Percentiles rank a stretch among this genome's conserved stretches.
Conservation (phyloP, 2,113 vertebrate genomes). For the Eurypyga helias region DNA sequence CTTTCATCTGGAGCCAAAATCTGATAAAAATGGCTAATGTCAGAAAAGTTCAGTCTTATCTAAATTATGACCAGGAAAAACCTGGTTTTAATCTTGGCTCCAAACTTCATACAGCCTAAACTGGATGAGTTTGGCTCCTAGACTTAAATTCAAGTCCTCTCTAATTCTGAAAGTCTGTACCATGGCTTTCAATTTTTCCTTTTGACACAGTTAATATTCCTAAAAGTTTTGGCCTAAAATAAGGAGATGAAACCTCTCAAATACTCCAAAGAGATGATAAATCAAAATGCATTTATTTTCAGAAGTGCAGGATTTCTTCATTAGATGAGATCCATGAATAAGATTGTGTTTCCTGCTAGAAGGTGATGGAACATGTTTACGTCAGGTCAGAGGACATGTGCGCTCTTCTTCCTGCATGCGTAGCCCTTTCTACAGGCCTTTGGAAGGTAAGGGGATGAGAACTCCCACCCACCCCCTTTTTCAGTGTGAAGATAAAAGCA, state of each 20-base stretch:
- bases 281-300: neutral
- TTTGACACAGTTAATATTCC: neutral
- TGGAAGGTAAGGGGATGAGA: neutral
- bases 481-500: neutral
- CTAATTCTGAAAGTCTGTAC: neutral
- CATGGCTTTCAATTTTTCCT: neutral
- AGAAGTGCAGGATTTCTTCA: neutral
- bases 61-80: conserved; percentile 2
- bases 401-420: neutral
- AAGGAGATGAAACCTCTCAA: neutral
- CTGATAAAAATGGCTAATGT: conserved; percentile 20
- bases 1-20: conserved; percentile 52
- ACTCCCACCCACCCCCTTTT: neutral
- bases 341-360: neutral
- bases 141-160: neutral
- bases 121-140: neutral
- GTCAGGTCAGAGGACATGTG: neutral
- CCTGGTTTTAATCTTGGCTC: neutral
- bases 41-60: neutral
- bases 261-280: neutral
- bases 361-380: neutral
- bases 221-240: neutral
- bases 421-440: neutral
- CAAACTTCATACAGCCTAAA: neutral
- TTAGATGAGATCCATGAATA: neutral